Conservation (phyloP, 2,797 vertebrate genomes). For the Lophotriccus pileatus region DNA sequence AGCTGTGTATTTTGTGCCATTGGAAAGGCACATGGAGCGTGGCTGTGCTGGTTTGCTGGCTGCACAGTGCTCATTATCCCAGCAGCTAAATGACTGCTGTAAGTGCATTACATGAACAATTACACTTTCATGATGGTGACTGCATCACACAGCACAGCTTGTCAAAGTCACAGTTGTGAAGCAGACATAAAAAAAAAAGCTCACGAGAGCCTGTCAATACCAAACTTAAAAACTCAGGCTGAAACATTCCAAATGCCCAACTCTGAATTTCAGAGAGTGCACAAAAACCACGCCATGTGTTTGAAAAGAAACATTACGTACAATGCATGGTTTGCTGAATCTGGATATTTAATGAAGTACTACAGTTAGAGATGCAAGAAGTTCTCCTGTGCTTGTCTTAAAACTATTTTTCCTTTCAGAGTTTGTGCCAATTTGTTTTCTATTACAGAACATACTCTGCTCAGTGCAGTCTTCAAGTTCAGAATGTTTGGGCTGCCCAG, state of each 20-base stretch:
- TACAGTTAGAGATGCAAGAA: neutral
- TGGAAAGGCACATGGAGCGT: neutral
- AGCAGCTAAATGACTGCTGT: constrained; percentile 35
- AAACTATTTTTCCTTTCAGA: neutral
- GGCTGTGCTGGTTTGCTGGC: neutral
- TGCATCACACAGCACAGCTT: neutral
- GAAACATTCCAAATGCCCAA: neutral
- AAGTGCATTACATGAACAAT: constrained; percentile 4
- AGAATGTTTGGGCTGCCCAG: neutral
- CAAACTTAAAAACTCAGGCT: neutral
- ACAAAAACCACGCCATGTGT: neutral
- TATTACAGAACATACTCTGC: neutral
- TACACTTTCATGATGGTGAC: neutral
- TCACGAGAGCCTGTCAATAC: neutral
- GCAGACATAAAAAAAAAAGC: neutral
- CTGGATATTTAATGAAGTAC: neutral
- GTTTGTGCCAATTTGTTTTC: neutral
- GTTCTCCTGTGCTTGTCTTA: neutral
- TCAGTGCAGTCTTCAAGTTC: neutral
- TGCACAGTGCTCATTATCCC: constrained; percentile 55
- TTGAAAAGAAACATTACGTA: neutral
- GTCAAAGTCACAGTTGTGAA: neutral
- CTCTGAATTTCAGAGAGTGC: neutral
- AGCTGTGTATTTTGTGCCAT: neutral
- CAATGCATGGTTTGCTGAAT: neutral